Evolutionary conservation across 2,888 invertebrate genomes (phyloP).

Genomic region (Lochmaea capreae): DNA sequence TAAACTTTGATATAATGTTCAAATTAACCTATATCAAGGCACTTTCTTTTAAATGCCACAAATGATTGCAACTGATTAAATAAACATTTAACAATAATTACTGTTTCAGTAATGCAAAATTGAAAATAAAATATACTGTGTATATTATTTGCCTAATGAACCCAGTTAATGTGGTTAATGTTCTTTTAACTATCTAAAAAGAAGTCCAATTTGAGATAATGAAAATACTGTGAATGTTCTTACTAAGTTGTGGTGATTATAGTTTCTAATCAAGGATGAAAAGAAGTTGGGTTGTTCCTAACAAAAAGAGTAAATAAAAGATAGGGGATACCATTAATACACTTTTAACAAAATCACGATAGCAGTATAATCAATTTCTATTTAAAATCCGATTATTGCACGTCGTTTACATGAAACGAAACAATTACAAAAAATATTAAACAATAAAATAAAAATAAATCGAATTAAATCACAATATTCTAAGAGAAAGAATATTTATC

Average conservation of each 20-base stretch:
- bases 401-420: slow-evolving; percentile 28
- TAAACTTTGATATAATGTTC: too few species aligned
- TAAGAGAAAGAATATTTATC: slow-evolving; percentile 21
- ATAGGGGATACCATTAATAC: background rate
- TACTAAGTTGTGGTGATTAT: too few species aligned
- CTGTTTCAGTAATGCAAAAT: background rate
- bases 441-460: slow-evolving; percentile 3
- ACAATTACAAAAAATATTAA: slow-evolving; percentile 18
- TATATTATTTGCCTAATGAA: too few species aligned
- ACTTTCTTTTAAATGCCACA: background rate
- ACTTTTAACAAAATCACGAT: background rate
- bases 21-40: too few species aligned
- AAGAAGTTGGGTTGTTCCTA: background rate
- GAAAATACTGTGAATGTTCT: too few species aligned
- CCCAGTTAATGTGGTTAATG: too few species aligned
- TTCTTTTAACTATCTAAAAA: too few species aligned
- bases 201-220: too few species aligned
- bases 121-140: too few species aligned
- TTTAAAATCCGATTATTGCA: slow-evolving; percentile 31
- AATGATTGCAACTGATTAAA: background rate
- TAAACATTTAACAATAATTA: background rate
- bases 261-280: background rate
- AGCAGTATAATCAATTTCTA: background rate
- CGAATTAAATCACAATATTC: slow-evolving; percentile 23
- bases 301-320: background rate